Evolutionary conservation across 2,888 invertebrate species (phyloP), one percentile per base, ranked within the genome.

Genomic region (Mesorhabditis sp.): DNA sequence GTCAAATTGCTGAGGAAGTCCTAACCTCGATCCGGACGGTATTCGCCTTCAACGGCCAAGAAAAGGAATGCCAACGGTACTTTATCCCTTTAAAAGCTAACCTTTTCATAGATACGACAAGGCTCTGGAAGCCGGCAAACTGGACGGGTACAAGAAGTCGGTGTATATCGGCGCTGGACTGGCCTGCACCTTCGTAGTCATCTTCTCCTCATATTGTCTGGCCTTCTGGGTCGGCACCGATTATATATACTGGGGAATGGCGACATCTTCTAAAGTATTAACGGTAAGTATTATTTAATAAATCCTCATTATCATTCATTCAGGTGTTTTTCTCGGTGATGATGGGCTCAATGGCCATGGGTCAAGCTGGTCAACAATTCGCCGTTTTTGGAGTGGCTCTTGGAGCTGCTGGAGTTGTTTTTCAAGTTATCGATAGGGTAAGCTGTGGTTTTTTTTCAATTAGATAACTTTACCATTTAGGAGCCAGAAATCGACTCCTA

Each of bases 281-380:
- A 50, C 58, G 58, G 58, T 50, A n/a, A 50, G 58, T 50, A 13
- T 10, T 13, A 50, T 13, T n/a, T 13, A 50, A 50, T n/a, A 50
- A 50, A 50, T 50, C 58, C 58, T 50, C 28, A 2, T 28, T 28
- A 28, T 28, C 28, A 28, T 28, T 28, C 28, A 28, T 79, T 5
- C 82, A 92, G 92, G 92, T 92, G 45, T 93, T 93, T 87, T 93
- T 93, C 87, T 91, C 91, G 69, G 90, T 92, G 0, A 88, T 92
- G 45, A 90, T 91, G 87, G 92, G 92, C 0, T 91, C 92, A 0
- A 91, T 92, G 86, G 92, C 91, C 82, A 79, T 94, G 72, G 93
- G 93, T 7, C 91, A 92, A 86, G 91, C 92, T 0, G 90, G 92
- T 0, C 93, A 93, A 0, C 90, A 92, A 70, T 90, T 93, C 84